Base-by-base conservation (phyloP, 2,888 invertebrate genomes). In the Tachina grossa region DNA sequence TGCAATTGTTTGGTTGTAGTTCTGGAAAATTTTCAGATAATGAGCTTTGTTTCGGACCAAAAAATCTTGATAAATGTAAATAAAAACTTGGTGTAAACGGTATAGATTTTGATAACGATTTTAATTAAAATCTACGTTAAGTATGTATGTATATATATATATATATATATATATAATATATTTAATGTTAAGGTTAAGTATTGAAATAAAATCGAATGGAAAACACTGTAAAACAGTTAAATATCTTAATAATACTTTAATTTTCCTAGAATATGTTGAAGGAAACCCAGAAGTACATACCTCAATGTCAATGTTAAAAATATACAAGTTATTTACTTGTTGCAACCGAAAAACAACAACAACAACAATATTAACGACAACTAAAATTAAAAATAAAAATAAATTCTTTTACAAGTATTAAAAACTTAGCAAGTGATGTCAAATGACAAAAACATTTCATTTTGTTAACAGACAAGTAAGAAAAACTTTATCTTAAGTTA, bases 361-460 rank as follows among this genome's bases (percentile, higher is more conserved):
- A 57, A 1, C 57, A 55, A 9, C 11, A 72, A 11, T 39, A 49
- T 1, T 41, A 57, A 1, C 16, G 53, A 41, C 16, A 41, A 39
- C 16, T 14, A 66, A 2, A 55, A 39, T 22, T 49, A 11, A 19
- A 19, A 22, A 55, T n/a, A 47, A 65, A 16, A 16, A 49, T 14
- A 39, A 75, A 49, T 9, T 39, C 19, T 9, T 68, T 6, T 9
- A 14, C 16, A 63, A 74, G 39, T 49, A 83, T 61, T 83, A 69
- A 80, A 72, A 61, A 76, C 65, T 80, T 72, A 76, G 72, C 69
- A 79, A 76, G 65, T 79, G 59, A 65, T 76, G 84, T 84, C 76
- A 84, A 80, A 76, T 72, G 84, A 72, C 80, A 84, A 57, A 79
- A 79, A 74, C 74, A 79, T 76, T 63, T 59, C 13, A 11, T 68